phyloP scores from a whole-genome alignment of 2,113 vertebrate genomes.

The Pionites leucogaster region DNA sequence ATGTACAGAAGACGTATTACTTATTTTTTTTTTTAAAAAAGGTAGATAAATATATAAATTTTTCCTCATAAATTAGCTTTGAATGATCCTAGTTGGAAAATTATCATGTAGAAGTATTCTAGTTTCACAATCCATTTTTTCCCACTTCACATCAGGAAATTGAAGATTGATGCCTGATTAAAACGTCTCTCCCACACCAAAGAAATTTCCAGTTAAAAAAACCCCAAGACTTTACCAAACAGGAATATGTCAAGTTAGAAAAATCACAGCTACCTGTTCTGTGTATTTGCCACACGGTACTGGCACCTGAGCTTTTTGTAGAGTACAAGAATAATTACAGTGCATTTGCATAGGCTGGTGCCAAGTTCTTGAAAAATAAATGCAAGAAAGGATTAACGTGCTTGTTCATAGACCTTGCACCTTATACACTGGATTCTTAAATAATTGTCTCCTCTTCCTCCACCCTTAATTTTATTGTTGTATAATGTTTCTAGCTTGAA shows the following conservation, averaged over 20 bases:
- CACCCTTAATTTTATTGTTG: not conserved
- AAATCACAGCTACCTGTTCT: constrained; percentile 22
- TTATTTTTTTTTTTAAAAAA: not conserved
- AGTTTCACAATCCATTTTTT: constrained; percentile 18
- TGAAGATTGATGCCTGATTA: constrained; percentile 44
- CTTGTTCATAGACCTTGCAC: not conserved
- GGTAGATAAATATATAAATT: constrained; percentile 8
- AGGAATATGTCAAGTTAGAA: constrained; percentile 43
- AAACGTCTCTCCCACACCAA: constrained; percentile 1
- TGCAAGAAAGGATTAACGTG: not conserved
- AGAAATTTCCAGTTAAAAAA: constrained; percentile 55
- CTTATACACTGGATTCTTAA: not conserved
- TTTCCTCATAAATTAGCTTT: not conserved
- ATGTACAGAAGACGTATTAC: constrained; percentile 42
- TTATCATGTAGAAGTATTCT: not conserved
- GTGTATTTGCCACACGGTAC: constrained; percentile 2
- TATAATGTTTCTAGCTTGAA: not conserved
- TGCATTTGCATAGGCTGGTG: constrained; percentile 26
- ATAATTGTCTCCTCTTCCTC: not conserved
- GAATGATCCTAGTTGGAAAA: not conserved
- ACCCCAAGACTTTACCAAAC: not conserved
- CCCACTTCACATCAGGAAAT: not conserved
- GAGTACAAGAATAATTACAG: constrained; percentile 33
- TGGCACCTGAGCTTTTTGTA: constrained; percentile 30
- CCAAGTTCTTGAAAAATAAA: not conserved